phyloP scores from a whole-genome alignment of 2,797 vertebrate species.

The Lithobates sylvaticus region DNA sequence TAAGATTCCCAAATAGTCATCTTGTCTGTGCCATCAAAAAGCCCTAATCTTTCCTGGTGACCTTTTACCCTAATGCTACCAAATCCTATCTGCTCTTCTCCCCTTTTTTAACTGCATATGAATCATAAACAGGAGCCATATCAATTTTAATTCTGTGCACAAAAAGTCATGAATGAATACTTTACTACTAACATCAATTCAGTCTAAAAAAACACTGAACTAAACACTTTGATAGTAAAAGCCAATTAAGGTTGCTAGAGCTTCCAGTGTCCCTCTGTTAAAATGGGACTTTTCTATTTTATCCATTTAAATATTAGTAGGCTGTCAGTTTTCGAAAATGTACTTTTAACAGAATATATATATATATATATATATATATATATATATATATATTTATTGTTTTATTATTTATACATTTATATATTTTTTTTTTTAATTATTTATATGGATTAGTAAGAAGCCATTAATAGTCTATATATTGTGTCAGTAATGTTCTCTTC shows the following conservation, averaged over 20 bases:
- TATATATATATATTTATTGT: not conserved
- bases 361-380: constrained; percentile 25
- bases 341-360: not conserved
- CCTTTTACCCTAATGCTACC: constrained; percentile 42
- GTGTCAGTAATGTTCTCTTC: too few species aligned
- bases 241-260: too few species aligned
- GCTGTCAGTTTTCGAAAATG: too few species aligned
- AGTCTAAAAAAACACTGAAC: too few species aligned
- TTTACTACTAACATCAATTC: not conserved
- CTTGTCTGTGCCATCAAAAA: not conserved
- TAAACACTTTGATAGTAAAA: too few species aligned
- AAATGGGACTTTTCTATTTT: not conserved
- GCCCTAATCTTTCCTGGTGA: constrained; percentile 29
- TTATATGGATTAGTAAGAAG: too few species aligned
- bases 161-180: not conserved
- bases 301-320: not conserved
- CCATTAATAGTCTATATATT: too few species aligned
- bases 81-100: not conserved
- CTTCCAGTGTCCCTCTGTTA: not conserved
- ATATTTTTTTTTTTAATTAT: too few species aligned
- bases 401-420: too few species aligned
- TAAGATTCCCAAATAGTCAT: constrained; percentile 53
- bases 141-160: not conserved
- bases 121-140: not conserved
- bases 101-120: not conserved